phyloP scores from a whole-genome alignment of 2,113 vertebrate species.

The Ploceus nigricollis region DNA sequence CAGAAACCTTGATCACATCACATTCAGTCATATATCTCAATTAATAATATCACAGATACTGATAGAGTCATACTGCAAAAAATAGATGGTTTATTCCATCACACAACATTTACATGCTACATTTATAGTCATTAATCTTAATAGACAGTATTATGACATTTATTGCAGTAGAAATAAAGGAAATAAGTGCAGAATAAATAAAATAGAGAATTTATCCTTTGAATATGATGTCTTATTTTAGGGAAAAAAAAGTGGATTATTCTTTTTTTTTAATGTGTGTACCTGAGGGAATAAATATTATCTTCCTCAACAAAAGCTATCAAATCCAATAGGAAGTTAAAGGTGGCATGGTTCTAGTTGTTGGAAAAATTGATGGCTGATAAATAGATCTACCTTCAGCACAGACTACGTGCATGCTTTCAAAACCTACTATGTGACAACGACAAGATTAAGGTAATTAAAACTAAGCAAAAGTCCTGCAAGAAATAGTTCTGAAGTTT shows the following conservation, averaged over 20 bases:
- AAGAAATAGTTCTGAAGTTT: conserved; percentile 31
- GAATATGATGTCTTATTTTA: neutral
- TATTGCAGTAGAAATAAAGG: neutral
- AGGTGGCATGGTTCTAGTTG: neutral
- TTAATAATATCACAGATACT: neutral
- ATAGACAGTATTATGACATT: neutral
- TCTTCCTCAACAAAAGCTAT: neutral
- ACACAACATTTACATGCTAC: neutral
- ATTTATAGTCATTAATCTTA: neutral
- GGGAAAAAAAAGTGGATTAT: neutral
- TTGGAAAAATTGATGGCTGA: neutral
- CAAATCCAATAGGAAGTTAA: neutral
- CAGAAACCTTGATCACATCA: neutral
- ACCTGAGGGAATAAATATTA: neutral
- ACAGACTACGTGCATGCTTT: neutral
- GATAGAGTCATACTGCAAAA: neutral
- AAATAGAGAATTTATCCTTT: neutral
- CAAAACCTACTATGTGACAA: neutral
- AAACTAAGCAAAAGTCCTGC: conserved; percentile 1
- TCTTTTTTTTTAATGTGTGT: rapidly evolving
- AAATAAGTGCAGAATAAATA: neutral
- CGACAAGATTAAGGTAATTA: conserved; percentile 7
- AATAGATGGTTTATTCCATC: neutral
- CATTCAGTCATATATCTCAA: neutral
- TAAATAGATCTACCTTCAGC: neutral